These are phyloP conservation scores for Lutjanus erythropterus DNA, from an alignment of 2,113 vertebrate genomes.

Conservation along the genomic window DNA sequence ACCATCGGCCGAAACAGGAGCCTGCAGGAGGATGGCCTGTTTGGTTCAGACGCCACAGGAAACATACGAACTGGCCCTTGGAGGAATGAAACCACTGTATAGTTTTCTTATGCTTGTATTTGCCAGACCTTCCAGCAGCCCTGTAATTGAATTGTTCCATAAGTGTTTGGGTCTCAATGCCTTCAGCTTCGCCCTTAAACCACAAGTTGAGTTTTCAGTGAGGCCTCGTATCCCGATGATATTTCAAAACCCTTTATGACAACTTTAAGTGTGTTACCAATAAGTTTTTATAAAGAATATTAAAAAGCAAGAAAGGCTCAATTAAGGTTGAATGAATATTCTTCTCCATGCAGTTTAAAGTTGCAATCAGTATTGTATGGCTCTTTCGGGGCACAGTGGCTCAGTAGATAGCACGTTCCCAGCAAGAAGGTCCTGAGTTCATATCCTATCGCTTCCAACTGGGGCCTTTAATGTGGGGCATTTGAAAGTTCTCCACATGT, in stretches of 20 bases:
- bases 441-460: background rate
- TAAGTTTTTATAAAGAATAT: constrained; percentile 19
- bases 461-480: no score
- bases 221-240: background rate
- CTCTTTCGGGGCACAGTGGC: background rate
- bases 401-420: background rate
- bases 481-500: background rate
- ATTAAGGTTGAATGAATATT: background rate
- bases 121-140: constrained; percentile 47
- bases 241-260: constrained; percentile 35
- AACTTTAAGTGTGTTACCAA: constrained; percentile 15
- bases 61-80: constrained; percentile 97
- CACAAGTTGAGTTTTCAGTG: constrained; percentile 23
- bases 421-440: background rate
- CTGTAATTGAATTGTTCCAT: constrained; percentile 32
- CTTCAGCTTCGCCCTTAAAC: constrained; percentile 51
- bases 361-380: constrained; percentile 31
- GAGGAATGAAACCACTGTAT: constrained; percentile 98
- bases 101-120: constrained; percentile 69
- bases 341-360: constrained; percentile 37
- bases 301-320: background rate
- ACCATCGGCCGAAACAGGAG: constrained; percentile 88
- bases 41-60: constrained; percentile 89
- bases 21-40: constrained; percentile 88
- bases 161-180: constrained; percentile 51